Conservation (phyloP, 2,797 vertebrate species). For the Gallinago stenura region DNA sequence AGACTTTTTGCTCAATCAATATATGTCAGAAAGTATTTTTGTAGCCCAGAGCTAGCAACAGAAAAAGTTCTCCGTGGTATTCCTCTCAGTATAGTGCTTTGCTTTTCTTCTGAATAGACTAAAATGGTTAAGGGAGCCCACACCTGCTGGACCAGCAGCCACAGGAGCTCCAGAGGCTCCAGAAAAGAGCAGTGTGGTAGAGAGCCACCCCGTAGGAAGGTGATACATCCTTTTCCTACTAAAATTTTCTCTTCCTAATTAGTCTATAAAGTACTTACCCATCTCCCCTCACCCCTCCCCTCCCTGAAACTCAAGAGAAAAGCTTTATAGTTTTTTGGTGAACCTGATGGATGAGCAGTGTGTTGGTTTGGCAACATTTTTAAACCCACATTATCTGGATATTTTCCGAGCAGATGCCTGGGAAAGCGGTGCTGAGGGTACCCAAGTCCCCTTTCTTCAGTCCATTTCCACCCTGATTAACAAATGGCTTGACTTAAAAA, state of each 20-base stretch:
- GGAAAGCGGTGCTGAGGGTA: accelerated
- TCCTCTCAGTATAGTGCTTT: neutral
- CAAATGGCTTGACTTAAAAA: neutral
- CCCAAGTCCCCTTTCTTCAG: neutral
- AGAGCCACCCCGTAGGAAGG: neutral
- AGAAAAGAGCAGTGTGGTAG: neutral
- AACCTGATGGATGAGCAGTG: neutral
- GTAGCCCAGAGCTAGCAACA: neutral
- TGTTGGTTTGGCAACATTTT: neutral
- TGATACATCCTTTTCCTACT: neutral
- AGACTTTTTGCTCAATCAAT: neutral
- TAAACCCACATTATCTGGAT: neutral
- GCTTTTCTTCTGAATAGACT: neutral
- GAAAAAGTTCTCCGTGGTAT: neutral
- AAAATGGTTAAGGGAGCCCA: neutral
- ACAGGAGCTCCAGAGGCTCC: neutral
- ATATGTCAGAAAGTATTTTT: neutral
- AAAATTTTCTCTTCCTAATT: neutral
- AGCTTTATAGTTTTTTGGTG: neutral
- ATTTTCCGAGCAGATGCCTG: neutral
- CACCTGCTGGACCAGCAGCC: neutral
- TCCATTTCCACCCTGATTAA: neutral
- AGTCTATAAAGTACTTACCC: neutral
- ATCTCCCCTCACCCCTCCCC: too few species aligned
- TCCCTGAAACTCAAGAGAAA: neutral